Conservation (phyloP, 2,888 invertebrate species). For the Hemicrepidius hirtus region DNA sequence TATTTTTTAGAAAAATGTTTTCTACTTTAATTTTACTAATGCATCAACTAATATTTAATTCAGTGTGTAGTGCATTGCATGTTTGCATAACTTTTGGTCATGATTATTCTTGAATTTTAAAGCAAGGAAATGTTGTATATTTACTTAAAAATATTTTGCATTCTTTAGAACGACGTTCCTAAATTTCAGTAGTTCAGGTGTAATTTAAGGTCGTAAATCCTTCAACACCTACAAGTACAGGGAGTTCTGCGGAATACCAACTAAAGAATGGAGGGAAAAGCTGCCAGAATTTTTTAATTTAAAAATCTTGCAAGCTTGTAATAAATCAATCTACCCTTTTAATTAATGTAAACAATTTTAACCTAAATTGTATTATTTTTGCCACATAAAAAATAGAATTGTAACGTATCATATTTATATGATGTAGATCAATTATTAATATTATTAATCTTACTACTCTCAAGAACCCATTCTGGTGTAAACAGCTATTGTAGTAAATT, state of each 20-base stretch:
- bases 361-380: background rate
- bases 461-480: too few species aligned
- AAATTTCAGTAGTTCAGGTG: conserved; percentile 29
- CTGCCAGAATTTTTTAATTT: conserved; percentile 27
- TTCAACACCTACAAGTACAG: conserved; percentile 31
- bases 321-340: conserved; percentile 25
- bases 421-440: too few species aligned
- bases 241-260: conserved; percentile 32
- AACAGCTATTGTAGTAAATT: too few species aligned
- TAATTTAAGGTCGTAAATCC: conserved; percentile 29
- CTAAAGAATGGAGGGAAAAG: conserved; percentile 3
- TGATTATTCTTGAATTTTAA: too few species aligned
- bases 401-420: too few species aligned
- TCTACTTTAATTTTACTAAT: too few species aligned
- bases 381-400: too few species aligned
- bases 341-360: conserved; percentile 22
- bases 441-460: too few species aligned
- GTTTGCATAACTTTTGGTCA: too few species aligned
- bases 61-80: too few species aligned
- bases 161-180: conserved; percentile 10
- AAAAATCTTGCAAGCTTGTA: conserved; percentile 3
- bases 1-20: too few species aligned
- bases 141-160: conserved; percentile 6
- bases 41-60: too few species aligned
- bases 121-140: background rate